These are phyloP conservation scores for Pemphigus obesinymphae DNA, from an alignment of 1,140 invertebrate species.

Conservation along the genomic window DNA sequence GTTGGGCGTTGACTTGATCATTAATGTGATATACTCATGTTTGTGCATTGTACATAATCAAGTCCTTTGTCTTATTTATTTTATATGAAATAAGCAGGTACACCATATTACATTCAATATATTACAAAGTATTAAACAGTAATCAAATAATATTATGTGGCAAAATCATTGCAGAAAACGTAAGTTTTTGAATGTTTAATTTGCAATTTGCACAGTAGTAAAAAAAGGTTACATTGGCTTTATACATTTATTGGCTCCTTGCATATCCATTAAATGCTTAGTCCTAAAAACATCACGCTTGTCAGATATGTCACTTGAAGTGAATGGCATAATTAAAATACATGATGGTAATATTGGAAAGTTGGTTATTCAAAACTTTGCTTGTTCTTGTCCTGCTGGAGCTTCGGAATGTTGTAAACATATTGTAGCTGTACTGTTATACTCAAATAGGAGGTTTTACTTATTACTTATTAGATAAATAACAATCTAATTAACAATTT, in stretches of 20 bases:
- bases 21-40: too few species aligned
- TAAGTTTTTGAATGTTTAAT: not conserved
- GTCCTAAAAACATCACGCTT: not conserved
- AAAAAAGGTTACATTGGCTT: not conserved
- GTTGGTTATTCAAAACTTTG: not conserved
- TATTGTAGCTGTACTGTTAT: conserved; percentile 1
- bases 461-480: not conserved
- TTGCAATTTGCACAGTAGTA: not conserved
- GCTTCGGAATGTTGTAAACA: not conserved
- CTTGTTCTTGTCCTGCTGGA: not conserved
- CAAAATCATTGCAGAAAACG: not conserved
- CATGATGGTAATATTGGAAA: not conserved
- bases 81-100: too few species aligned
- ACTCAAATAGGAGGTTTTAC: not conserved
- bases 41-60: too few species aligned
- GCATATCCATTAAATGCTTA: not conserved
- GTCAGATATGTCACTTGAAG: not conserved
- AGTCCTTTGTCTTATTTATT: too few species aligned
- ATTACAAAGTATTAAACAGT: conserved; percentile 3
- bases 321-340: not conserved
- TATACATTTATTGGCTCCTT: not conserved
- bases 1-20: too few species aligned
- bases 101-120: too few species aligned
- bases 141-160: conserved; percentile 9
- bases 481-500: not conserved